Evolutionary conservation across 2,113 vertebrate genomes (phyloP).

Genomic region (Salvator merianae): DNA sequence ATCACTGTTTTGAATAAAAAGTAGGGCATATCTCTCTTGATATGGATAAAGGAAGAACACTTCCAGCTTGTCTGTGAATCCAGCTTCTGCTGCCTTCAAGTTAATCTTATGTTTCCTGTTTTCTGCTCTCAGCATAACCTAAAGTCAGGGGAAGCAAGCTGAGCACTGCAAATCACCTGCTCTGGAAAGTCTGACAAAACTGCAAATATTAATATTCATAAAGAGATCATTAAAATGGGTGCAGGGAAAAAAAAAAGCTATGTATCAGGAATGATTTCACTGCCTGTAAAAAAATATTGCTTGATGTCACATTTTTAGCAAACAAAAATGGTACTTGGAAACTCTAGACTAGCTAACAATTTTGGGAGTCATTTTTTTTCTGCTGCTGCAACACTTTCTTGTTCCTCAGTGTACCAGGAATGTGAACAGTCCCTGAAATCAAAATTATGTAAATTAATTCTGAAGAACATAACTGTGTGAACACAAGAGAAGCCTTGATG

Average conservation of each 20-base stretch:
- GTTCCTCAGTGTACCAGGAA: neutral
- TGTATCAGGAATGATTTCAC: neutral
- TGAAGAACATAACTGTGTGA: neutral
- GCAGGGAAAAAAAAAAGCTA: neutral
- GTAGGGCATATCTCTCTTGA: neutral
- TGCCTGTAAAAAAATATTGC: neutral
- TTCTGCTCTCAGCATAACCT: neutral
- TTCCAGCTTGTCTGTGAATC: neutral
- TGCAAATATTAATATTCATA: neutral
- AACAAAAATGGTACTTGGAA: accelerated
- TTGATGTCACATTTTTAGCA: neutral
- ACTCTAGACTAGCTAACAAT: neutral
- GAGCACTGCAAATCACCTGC: neutral
- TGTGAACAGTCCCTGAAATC: neutral
- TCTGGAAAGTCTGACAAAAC: neutral
- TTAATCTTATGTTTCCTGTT: neutral
- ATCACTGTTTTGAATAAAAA: neutral
- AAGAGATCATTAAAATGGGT: neutral
- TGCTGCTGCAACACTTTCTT: neutral
- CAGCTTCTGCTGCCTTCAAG: neutral
- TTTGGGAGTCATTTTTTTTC: accelerated
- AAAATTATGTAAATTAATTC: neutral
- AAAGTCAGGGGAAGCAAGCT: neutral
- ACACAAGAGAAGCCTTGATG: no score
- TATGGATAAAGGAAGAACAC: neutral